phyloP scores from a whole-genome alignment of 2,797 vertebrate species.

The Perodicticus potto region DNA sequence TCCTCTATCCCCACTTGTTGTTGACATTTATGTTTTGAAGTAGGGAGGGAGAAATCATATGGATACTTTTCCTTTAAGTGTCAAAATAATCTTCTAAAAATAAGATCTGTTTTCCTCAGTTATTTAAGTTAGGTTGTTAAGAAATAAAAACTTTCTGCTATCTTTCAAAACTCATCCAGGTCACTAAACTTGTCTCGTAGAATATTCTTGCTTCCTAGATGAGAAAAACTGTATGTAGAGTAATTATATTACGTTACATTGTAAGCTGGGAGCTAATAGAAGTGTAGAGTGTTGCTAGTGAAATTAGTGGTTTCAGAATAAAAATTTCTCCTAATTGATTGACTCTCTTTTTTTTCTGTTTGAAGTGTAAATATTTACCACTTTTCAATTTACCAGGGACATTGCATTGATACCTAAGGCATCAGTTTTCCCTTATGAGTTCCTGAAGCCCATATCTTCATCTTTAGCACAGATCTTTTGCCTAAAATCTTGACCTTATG shows the following conservation, averaged over 20 bases:
- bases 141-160: constrained; percentile 29
- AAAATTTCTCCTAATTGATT: constrained; percentile 8
- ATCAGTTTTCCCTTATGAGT: background rate
- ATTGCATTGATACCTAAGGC: background rate
- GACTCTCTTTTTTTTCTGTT: constrained; percentile 42
- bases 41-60: background rate
- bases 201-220: constrained; percentile 22
- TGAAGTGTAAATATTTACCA: constrained; percentile 11
- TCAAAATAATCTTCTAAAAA: constrained; percentile 47
- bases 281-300: background rate
- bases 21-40: constrained; percentile 58
- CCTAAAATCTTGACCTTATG: background rate
- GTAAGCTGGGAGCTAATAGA: background rate
- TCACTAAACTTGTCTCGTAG: background rate
- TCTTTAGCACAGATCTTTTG: background rate
- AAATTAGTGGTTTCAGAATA: constrained; percentile 54
- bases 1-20: background rate
- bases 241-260: background rate
- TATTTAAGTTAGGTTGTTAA: constrained; percentile 18
- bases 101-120: constrained; percentile 43
- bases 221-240: constrained; percentile 55
- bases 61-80: constrained; percentile 1
- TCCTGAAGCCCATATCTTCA: constrained; percentile 30
- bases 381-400: constrained; percentile 12
- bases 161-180: constrained; percentile 33